Evolutionary conservation across 2,113 vertebrate species (phyloP), one percentile per base, ranked within the genome.

Genomic region (Saiga tatarica): DNA sequence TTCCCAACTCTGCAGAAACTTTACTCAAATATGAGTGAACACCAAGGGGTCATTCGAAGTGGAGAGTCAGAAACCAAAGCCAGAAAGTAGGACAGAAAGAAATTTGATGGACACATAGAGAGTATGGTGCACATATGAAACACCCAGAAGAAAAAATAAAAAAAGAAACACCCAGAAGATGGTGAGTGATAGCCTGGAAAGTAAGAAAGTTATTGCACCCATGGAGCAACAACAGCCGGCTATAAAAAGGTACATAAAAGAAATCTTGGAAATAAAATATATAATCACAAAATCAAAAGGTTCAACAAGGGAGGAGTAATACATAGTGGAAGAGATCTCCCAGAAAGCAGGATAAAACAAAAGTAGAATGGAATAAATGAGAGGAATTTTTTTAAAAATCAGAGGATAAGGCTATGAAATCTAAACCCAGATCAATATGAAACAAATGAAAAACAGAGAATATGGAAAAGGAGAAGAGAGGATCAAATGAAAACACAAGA

Each of bases 401-500:
- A 82, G n/a, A 78, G 50, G 12, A 36, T 23, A 85, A 11, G 9
- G 39, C 74, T 88, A 3, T 94, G 78, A 86, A 67, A 60, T 42
- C 53, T 89, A 93, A 91, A 76, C 16, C 7, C 19, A 96, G 91
- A 81, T 94, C 81, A 57, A 85, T 33, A 16, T 45, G 0, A 88
- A 96, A 26, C 12, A 84, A 81, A n/a, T 33, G 64, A 79, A 52
- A 85, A 23, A 10, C 7, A 23, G 5, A 57, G 23, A 76, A 42
- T 84, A 45, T 52, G 28, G 19, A 36, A 96, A 95, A 76, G 17
- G n/a, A 78, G 30, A 71, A 94, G 33, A 89, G 78, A 62, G 67
- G 89, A 82, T 76, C 86, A 91, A 91, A 95, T 53, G 53, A 87
- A 85, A 62, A 60, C 8, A 45, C 39, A 95, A 92, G 62, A 91